These are phyloP conservation scores for Portunus trituberculatus DNA, from an alignment of 1,140 invertebrate genomes.

Conservation along the genomic window DNA sequence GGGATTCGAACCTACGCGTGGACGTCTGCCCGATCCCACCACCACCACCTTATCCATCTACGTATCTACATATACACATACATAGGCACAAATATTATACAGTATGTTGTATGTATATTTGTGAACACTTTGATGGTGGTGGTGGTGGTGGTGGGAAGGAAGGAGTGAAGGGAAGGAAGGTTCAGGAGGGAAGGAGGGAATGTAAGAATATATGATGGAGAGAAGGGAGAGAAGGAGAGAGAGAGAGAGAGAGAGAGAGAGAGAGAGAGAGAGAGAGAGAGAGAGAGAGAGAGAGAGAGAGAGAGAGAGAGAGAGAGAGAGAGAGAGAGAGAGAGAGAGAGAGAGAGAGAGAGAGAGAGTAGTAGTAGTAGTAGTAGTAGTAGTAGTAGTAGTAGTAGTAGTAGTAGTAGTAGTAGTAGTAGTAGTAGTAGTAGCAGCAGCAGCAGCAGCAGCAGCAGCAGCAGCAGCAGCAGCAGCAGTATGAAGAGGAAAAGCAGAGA, in stretches of 20 bases:
- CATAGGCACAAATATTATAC: no score
- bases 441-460: no score
- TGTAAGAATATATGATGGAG: neutral
- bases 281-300: slow-evolving; percentile 8
- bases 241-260: neutral
- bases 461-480: neutral
- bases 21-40: no score
- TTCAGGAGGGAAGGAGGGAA: neutral
- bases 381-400: no score
- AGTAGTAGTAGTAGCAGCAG: no score
- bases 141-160: neutral
- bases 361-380: no score
- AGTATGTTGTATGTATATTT: no score
- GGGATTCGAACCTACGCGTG: no score
- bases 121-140: no score
- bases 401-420: no score
- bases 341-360: slow-evolving; percentile 42
- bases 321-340: neutral
- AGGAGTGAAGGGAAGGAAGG: neutral
- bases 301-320: slow-evolving; percentile 30
- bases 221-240: neutral
- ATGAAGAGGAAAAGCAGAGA: neutral
- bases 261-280: slow-evolving; percentile 51
- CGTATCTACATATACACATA: no score
- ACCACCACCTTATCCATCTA: no score